These are phyloP conservation scores for Nothobranchius furzeri DNA, from an alignment of 2,113 vertebrate genomes.

Conservation along the genomic window DNA sequence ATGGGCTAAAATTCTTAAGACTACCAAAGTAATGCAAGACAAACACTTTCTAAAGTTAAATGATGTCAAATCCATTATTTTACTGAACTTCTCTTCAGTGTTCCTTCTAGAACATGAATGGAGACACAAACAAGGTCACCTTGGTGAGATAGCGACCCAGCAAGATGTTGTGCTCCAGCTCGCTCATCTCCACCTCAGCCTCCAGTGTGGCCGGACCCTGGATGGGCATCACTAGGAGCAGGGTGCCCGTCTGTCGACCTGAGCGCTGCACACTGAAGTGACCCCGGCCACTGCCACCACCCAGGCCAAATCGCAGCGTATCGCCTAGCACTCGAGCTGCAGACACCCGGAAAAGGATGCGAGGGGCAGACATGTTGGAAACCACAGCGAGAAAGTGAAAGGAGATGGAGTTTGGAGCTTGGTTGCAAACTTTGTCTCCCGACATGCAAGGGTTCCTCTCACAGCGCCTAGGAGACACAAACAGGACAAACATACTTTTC, in stretches of 20 bases:
- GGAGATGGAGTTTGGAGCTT: slow-evolving; percentile 83
- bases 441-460: slow-evolving; percentile 85
- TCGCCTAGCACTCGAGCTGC: slow-evolving; percentile 77
- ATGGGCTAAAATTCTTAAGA: not conserved
- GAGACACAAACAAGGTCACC: slow-evolving; percentile 82
- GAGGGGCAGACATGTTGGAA: slow-evolving; percentile 82
- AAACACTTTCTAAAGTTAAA: not conserved
- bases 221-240: slow-evolving; percentile 79
- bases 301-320: slow-evolving; percentile 81
- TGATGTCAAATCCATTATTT: not conserved
- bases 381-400: slow-evolving; percentile 86
- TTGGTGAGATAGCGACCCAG: slow-evolving; percentile 86
- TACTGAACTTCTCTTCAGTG: not conserved
- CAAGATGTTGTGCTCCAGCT: slow-evolving; percentile 76
- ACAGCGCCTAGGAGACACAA: slow-evolving; percentile 77
- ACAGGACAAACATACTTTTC: not conserved
- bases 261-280: slow-evolving; percentile 79
- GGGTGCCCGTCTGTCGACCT: slow-evolving; percentile 76
- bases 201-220: slow-evolving; percentile 76
- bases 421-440: slow-evolving; percentile 76
- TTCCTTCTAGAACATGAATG: slow-evolving; percentile 68
- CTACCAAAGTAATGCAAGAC: not conserved
- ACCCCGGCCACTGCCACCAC: slow-evolving; percentile 51
- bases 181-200: slow-evolving; percentile 87
- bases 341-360: slow-evolving; percentile 84